Conservation (phyloP, 2,888 invertebrate species). For the Athalia rosae region DNA sequence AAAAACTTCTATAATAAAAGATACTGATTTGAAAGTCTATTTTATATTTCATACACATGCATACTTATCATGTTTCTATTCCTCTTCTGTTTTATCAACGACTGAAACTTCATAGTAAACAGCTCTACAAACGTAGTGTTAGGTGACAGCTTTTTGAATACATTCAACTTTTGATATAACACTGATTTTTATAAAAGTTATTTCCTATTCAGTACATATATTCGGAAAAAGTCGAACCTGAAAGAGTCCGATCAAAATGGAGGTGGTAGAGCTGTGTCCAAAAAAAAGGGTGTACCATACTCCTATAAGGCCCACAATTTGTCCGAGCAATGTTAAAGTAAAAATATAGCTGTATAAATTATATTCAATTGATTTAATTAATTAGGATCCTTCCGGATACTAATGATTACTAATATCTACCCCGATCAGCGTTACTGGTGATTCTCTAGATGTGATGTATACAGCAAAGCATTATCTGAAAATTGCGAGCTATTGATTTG, state of each 20-base stretch:
- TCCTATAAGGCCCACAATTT: slow-evolving; percentile 49
- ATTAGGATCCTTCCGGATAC: not conserved
- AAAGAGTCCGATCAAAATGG: slow-evolving; percentile 53
- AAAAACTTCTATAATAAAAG: not conserved
- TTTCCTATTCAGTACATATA: slow-evolving; percentile 20
- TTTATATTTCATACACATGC: no score
- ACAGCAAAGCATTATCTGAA: not conserved
- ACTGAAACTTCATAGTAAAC: slow-evolving; percentile 32
- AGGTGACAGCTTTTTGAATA: slow-evolving; percentile 22
- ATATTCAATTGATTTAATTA: slow-evolving; percentile 3
- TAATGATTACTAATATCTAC: not conserved
- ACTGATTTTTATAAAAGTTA: slow-evolving; percentile 32
- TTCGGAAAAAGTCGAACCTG: not conserved
- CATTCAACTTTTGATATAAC: slow-evolving; percentile 19
- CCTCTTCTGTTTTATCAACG: not conserved
- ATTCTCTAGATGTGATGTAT: slow-evolving; percentile 1
- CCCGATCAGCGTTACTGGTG: not conserved
- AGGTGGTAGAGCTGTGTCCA: slow-evolving; percentile 58
- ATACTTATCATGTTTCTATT: not conserved
- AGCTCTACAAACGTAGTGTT: slow-evolving; percentile 3
- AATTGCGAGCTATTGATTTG: not conserved
- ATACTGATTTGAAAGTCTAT: not conserved
- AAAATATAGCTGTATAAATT: slow-evolving; percentile 40
- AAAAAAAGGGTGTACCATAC: slow-evolving; percentile 48
- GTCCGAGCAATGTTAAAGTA: slow-evolving; percentile 52